These are phyloP conservation scores for Cartodere bifasciata DNA, from an alignment of 2,888 invertebrate species.

Conservation along the genomic window DNA sequence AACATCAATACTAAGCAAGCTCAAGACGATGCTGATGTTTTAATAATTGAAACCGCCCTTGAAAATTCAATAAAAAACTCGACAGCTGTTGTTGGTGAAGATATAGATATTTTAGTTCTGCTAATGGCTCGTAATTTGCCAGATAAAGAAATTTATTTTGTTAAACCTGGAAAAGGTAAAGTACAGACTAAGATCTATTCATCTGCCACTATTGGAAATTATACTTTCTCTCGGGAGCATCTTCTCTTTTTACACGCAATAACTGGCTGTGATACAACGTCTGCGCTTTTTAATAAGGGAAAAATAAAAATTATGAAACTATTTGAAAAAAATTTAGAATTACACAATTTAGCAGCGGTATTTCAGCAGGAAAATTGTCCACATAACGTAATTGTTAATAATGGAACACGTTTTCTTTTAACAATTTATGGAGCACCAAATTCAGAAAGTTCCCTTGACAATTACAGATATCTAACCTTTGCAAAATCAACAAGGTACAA, in stretches of 20 bases:
- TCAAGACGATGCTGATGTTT: conserved; percentile 28
- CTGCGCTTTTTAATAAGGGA: conserved; percentile 8
- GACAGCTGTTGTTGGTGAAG: conserved; percentile 26
- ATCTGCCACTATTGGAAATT: neutral
- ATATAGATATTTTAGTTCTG: conserved; percentile 28
- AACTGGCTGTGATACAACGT: conserved; percentile 10
- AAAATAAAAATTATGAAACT: conserved; percentile 4
- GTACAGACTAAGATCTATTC: neutral
- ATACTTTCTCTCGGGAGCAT: conserved; percentile 4
- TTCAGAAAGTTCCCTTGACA: neutral
- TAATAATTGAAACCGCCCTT: conserved; percentile 28
- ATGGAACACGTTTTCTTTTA: neutral
- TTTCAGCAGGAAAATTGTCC: neutral
- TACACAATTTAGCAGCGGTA: neutral
- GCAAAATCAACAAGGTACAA: conserved; percentile 7
- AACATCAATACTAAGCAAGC: conserved; percentile 28
- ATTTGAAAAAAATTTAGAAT: neutral
- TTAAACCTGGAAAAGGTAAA: neutral
- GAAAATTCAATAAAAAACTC: conserved; percentile 18
- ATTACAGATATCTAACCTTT: conserved; percentile 1
- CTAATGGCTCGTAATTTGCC: conserved; percentile 25
- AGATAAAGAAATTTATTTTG: conserved; percentile 16
- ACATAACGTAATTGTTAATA: neutral
- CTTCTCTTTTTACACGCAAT: conserved; percentile 11
- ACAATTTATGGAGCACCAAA: neutral